Evolutionary conservation across 2,888 invertebrate species (phyloP), one percentile per base, ranked within the genome.

Genomic region (Leptarthrus brevirostris): DNA sequence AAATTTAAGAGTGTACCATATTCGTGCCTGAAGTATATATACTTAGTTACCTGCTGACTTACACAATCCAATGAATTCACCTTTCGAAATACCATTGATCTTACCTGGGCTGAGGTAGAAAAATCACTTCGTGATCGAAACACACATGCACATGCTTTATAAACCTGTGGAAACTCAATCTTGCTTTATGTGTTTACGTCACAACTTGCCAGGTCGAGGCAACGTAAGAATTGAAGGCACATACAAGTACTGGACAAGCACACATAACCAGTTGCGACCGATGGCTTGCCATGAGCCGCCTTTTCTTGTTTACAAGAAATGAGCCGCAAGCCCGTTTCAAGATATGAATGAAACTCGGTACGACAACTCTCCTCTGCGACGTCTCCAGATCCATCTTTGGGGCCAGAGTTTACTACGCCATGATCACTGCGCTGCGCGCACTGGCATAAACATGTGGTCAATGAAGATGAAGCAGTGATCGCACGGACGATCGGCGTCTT

Each of bases 301-400:
- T 49, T 52, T 69, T 30, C 52, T 69, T 69, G 52, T 69, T 52
- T 52, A 52, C 52, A 69, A 69, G 69, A 16, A 52, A 34, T 44
- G 69, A 52, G 69, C 69, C 34, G 24, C 34, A 52, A 69, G 52
- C 52, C 69, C 26, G 52, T 49, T 69, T 69, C 30, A 69, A 69
- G 69, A 52, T 69, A 71, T 71, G 71, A 71, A 54, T 71, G 71
- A 71, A 71, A 71, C 30, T 71, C 53, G 54, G 49, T 52, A n/a
- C 66, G 26, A 44, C 26, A n/a, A 47, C 20, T n/a, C 16, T 18
- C 36, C 71, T 36, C 71, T 54, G 36, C 54, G 24, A 26, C 10
- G 24, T 52, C 26, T 40, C 71, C n/a, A 20, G 40, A 64, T 24
- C 64, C 54, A 24, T 22, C 20, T 40, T 40, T 40, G 40, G 2